These are phyloP conservation scores for Hesperia comma DNA, from an alignment of 2,888 invertebrate species.

Conservation along the genomic window DNA sequence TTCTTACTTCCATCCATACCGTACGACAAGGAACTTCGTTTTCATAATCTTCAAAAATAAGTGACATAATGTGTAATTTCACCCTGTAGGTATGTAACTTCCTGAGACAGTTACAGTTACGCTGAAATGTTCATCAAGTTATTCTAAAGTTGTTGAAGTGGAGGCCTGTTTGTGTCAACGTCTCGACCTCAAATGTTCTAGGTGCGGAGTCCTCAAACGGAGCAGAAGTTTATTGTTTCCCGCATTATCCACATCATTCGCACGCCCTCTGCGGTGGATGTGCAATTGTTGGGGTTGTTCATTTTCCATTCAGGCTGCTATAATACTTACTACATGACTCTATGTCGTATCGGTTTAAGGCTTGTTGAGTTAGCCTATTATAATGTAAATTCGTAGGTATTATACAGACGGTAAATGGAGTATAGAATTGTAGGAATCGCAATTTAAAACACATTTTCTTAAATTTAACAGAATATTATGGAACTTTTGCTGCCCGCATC, in stretches of 20 bases:
- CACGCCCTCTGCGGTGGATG: slow-evolving; percentile 29
- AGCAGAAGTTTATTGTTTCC: slow-evolving; percentile 26
- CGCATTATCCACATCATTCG: slow-evolving; percentile 33
- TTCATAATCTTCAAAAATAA: too few relatives aligned
- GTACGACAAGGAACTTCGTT: too few relatives aligned
- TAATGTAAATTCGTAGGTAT: too few relatives aligned
- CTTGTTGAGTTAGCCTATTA: too few relatives aligned
- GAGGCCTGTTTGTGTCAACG: slow-evolving; percentile 19
- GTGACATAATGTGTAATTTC: not conserved
- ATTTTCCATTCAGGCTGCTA: slow-evolving; percentile 1
- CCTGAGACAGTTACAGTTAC: not conserved
- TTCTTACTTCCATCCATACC: too few relatives aligned
- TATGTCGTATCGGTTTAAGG: too few relatives aligned
- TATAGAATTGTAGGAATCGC: too few relatives aligned
- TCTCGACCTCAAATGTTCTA: slow-evolving; percentile 27
- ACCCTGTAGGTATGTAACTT: too few relatives aligned
- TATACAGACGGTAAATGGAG: too few relatives aligned
- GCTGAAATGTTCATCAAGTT: slow-evolving; percentile 15
- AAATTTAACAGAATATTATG: too few relatives aligned
- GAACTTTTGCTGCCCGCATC: too few relatives aligned
- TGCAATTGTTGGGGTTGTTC: slow-evolving; percentile 17
- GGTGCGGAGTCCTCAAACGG: slow-evolving; percentile 26
- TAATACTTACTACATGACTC: not conserved
- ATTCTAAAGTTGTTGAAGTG: slow-evolving; percentile 30
- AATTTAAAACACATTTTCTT: too few relatives aligned